Evolutionary conservation across 2,888 invertebrate genomes (phyloP).

Genomic region (Lochmaea capreae): DNA sequence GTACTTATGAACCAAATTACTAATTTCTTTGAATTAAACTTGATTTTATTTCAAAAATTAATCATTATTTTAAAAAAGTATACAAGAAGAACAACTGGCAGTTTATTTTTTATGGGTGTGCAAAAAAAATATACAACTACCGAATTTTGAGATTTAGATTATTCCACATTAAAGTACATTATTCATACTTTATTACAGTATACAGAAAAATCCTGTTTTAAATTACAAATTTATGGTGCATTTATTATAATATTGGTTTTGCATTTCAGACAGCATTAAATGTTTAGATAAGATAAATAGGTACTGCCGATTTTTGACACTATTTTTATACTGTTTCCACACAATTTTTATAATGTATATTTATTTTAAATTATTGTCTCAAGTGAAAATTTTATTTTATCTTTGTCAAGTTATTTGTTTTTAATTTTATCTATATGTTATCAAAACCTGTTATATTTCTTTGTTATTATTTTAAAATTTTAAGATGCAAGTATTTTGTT

Average conservation of each 20-base stretch:
- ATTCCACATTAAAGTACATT: too few relatives aligned
- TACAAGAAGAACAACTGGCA: too few relatives aligned
- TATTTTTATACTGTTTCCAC: slow-evolving; percentile 22
- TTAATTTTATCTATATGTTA: slow-evolving; percentile 17
- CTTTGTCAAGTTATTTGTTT: slow-evolving; percentile 3
- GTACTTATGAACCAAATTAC: too few relatives aligned
- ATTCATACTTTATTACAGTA: too few relatives aligned
- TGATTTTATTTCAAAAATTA: too few relatives aligned
- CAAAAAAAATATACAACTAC: too few relatives aligned
- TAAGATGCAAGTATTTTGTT: background rate
- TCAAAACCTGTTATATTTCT: slow-evolving; percentile 4
- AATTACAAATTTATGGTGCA: slow-evolving; percentile 2
- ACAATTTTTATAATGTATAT: slow-evolving; percentile 3
- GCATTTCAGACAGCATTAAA: slow-evolving; percentile 13
- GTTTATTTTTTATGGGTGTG: too few relatives aligned
- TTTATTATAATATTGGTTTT: background rate
- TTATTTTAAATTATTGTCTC: background rate
- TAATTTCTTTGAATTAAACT: too few relatives aligned
- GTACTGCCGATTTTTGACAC: slow-evolving; percentile 7
- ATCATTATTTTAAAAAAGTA: too few relatives aligned
- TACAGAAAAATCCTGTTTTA: background rate
- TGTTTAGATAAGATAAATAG: background rate
- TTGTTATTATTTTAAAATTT: slow-evolving; percentile 17
- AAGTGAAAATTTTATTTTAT: background rate
- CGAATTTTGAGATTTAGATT: too few relatives aligned